phyloP scores from a whole-genome alignment of 2,888 invertebrate species.

The Andrena trimmerana region DNA sequence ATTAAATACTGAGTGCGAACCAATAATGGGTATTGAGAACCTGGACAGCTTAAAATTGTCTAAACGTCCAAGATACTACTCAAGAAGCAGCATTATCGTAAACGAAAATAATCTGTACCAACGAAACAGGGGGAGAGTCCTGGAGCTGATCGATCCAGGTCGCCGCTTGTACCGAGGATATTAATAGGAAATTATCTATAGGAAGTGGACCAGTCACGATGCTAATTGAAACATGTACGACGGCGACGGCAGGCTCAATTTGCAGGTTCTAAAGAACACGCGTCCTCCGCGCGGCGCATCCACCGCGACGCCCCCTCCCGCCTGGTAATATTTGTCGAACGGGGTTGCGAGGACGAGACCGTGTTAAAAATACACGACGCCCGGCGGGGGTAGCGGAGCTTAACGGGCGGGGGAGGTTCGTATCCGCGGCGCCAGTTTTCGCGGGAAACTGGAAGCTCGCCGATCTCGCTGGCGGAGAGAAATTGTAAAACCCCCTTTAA shows the following conservation, averaged over 20 bases:
- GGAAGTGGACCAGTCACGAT: slow-evolving; percentile 65
- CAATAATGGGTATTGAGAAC: too few species aligned
- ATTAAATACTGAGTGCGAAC: too few species aligned
- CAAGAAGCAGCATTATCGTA: not conserved
- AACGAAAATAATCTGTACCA: slow-evolving; percentile 50
- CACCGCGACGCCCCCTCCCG: not conserved
- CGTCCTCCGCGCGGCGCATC: slow-evolving; percentile 6
- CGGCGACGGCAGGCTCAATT: slow-evolving; percentile 45
- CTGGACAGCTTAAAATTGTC: too few species aligned
- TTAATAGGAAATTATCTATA: slow-evolving; percentile 73
- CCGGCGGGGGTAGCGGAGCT: not conserved
- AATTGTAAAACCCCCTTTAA: slow-evolving; percentile 61
- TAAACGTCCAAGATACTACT: not conserved
- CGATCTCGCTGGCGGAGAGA: slow-evolving; percentile 42
- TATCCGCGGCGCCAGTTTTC: slow-evolving; percentile 20
- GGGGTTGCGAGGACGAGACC: not conserved
- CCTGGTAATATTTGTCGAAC: slow-evolving; percentile 22
- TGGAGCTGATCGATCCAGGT: slow-evolving; percentile 68
- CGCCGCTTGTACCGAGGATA: slow-evolving; percentile 66
- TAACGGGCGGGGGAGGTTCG: slow-evolving; percentile 19
- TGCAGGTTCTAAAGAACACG: slow-evolving; percentile 24
- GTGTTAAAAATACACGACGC: slow-evolving; percentile 42
- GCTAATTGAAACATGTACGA: slow-evolving; percentile 64
- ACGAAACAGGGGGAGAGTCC: slow-evolving; percentile 55
- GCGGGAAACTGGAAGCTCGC: slow-evolving; percentile 32